These are phyloP conservation scores for Cotesia chilonis DNA, from an alignment of 1,140 invertebrate genomes.

Conservation along the genomic window DNA sequence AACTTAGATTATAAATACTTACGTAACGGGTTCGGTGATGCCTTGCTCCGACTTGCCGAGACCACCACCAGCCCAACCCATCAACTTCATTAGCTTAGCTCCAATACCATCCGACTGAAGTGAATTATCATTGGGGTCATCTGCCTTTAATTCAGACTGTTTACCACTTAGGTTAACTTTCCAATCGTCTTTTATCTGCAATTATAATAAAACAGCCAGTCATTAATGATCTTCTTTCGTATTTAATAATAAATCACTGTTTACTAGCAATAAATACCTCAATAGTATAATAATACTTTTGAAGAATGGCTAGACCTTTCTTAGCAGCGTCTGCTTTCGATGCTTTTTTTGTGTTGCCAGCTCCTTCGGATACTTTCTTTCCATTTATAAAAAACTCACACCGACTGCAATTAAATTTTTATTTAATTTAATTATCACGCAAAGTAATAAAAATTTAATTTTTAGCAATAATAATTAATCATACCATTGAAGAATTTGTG, in stretches of 20 bases:
- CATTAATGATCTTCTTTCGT: not conserved
- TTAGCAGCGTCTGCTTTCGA: slow-evolving; percentile 62
- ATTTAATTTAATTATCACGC: not conserved
- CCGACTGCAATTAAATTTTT: slow-evolving; percentile 44
- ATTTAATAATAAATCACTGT: not conserved
- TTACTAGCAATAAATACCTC: slow-evolving; percentile 56
- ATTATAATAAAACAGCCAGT: not conserved
- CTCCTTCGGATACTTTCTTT: slow-evolving; percentile 50
- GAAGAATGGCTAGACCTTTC: slow-evolving; percentile 57
- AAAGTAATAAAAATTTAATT: slow-evolving; percentile 19
- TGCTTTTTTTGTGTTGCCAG: slow-evolving; percentile 53
- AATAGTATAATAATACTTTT: slow-evolving; percentile 66
- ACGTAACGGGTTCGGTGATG: slow-evolving; percentile 72
- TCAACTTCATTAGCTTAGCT: slow-evolving; percentile 77
- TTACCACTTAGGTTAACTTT: slow-evolving; percentile 42
- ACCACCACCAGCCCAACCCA: slow-evolving; percentile 85
- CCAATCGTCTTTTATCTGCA: slow-evolving; percentile 47
- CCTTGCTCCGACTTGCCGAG: slow-evolving; percentile 76
- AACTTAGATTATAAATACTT: slow-evolving; percentile 43
- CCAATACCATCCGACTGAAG: slow-evolving; percentile 69
- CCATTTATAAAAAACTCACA: slow-evolving; percentile 56
- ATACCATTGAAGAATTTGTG: slow-evolving; percentile 15
- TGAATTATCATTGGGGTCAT: slow-evolving; percentile 36
- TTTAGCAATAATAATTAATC: slow-evolving; percentile 3
- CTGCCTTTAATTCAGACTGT: slow-evolving; percentile 37